Evolutionary conservation across 2,797 vertebrate species (phyloP), one percentile per base, ranked within the genome.

Genomic region (Astyanax mexicanus): DNA sequence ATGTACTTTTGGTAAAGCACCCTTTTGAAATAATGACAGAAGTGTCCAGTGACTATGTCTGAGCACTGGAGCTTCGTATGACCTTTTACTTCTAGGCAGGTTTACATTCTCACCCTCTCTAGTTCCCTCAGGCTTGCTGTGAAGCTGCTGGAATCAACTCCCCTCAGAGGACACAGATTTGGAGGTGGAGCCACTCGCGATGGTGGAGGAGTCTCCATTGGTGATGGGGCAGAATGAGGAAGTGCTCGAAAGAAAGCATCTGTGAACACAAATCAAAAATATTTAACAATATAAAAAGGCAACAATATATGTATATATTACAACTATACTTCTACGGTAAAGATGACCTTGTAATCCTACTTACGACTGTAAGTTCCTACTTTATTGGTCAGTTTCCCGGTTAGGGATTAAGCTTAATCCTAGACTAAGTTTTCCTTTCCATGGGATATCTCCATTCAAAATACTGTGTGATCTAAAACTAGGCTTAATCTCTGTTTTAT

Each of bases 111-210:
- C 76, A 98, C 97, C 94, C 98, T 97, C 87, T 99, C 97, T 80
- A 99, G 89, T 80, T 99, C 97, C 60, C 96, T 89, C 69, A 99
- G 90, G 75, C 97, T 98, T 82, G 97, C 96, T 0, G 97, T 95
- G 52, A 99, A 99, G 92, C 95, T 98, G 90, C 95, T 95, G 5
- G 96, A 93, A 83, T 98, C 96, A 0, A 95, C 95, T 23, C 95
- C 86, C 72, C 93, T 92, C 52, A 98, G 92, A 1, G 96, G 95
- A 40, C 96, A 98, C 69, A 96, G 92, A 60, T 93, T 88, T 0
- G 93, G 66, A 7, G 92, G 85, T 1, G 91, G 89, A 21, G 88
- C 85, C 55, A 91, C 86, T 77, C 90, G 83, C 47, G 74, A 74
- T 77, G 92, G 78, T 84, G 92, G 84, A 29, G 90, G 69, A 57